phyloP scores from a whole-genome alignment of 2,797 vertebrate species.

The Muscicapa comitata region DNA sequence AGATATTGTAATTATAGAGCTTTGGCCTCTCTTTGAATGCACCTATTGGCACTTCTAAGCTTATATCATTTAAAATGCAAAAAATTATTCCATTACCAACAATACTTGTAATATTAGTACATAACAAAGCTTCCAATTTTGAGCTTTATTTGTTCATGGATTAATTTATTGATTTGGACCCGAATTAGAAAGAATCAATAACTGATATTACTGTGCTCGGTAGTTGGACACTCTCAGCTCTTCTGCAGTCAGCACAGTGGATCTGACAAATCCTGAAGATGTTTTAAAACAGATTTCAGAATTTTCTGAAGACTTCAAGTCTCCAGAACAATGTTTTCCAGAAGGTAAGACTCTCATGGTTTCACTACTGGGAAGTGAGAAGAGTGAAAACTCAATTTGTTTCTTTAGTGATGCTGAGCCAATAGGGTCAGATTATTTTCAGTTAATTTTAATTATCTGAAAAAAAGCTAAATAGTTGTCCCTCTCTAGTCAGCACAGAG shows the following conservation, averaged over 20 bases:
- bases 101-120: not conserved
- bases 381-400: not conserved
- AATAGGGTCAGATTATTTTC: not conserved
- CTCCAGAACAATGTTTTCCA: slow-evolving; percentile 91
- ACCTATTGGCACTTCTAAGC: not conserved
- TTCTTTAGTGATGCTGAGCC: not conserved
- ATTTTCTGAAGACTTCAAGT: slow-evolving; percentile 81
- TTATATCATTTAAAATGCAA: not conserved
- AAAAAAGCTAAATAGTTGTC: not conserved
- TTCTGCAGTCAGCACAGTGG: slow-evolving; percentile 93
- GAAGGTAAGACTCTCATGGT: slow-evolving; percentile 75
- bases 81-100: not conserved
- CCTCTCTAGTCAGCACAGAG: not conserved
- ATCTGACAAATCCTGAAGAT: slow-evolving; percentile 86
- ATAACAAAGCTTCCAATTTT: not conserved
- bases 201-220: not conserved
- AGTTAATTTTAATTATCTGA: not conserved
- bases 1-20: not conserved
- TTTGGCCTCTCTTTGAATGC: not conserved
- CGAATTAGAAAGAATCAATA: not conserved
- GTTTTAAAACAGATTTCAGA: slow-evolving; percentile 85
- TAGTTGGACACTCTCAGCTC: slow-evolving; percentile 78
- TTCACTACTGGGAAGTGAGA: not conserved
- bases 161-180: not conserved
- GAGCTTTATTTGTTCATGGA: not conserved